Evolutionary conservation across 2,888 invertebrate species (phyloP), one percentile per base, ranked within the genome.

Genomic region (Tenthredo distinguenda): DNA sequence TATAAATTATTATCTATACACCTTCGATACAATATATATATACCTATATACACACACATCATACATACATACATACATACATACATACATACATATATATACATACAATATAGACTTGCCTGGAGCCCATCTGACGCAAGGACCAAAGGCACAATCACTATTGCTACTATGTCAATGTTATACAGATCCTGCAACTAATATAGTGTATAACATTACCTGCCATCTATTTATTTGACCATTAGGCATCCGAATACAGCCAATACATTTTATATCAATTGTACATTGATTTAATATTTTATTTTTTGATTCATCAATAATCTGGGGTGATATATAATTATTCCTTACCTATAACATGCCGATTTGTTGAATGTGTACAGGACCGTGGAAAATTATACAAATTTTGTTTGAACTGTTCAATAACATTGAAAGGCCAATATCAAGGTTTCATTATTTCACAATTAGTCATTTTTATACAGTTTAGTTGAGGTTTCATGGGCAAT

Each of bases 71-170:
- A 76, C 26, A 76, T 76, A 76, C 47, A 43, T 43, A 43, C 15
- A 68, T 68, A 71, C 34, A 71, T 91, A 91, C 89, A 34, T 34
- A 71, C 15, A 71, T 4, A 10, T 31, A 31, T n/a, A 43, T 74
- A 55, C 21, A 26, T 31, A 50, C 40, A 50, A 92, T 55, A 77
- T 92, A 92, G 91, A 93, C 92, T 93, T 92, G 93, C 91, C 92
- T 92, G 91, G 92, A 92, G 92, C 92, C 92, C 91, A 92, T 18
- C 90, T 91, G 91, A 93, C 90, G 90, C 91, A 92, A 92, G 92
- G 93, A 93, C 93, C 93, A 93, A 93, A 93, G 93, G 92, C 93
- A 92, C 92, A 92, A 92, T 91, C 93, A 93, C 89, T 90, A 88
- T 90, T 90, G 91, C 92, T 92, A 91, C 90, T 89, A 90, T 90